Conservation (phyloP, 2,888 invertebrate genomes). For the Polyommatus iphigenia region DNA sequence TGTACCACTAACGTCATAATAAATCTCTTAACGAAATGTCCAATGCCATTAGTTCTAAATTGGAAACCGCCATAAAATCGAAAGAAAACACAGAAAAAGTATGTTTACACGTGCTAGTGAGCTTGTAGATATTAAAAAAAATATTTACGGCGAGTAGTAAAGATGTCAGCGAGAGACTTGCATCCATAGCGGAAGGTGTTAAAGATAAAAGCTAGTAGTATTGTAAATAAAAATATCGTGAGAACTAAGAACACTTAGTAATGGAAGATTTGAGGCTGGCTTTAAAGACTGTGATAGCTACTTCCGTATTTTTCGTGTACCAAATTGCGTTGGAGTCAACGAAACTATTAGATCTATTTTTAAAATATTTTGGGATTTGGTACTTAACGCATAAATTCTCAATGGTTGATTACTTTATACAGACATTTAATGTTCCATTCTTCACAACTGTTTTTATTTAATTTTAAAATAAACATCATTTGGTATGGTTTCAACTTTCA, state of each 20-base stretch:
- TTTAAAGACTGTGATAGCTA: not conserved
- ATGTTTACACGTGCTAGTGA: constrained; percentile 20
- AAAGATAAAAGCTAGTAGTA: constrained; percentile 42
- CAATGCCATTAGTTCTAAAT: not conserved
- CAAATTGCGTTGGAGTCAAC: not conserved
- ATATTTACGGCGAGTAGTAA: constrained; percentile 29
- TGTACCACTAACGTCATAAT: not conserved
- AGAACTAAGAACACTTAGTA: constrained; percentile 39
- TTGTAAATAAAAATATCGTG: constrained; percentile 46
- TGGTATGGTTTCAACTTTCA: too few species aligned
- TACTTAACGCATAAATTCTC: too few species aligned
- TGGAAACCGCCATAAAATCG: constrained; percentile 3
- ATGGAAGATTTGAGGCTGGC: not conserved
- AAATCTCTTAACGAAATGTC: not conserved
- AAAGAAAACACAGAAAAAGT: constrained; percentile 18
- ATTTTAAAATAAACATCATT: too few species aligned
- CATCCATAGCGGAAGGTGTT: constrained; percentile 40
- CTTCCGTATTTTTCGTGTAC: not conserved
- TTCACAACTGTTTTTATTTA: too few species aligned
- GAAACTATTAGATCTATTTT: not conserved
- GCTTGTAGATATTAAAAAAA: constrained; percentile 2
- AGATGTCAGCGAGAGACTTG: constrained; percentile 31
- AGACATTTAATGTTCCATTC: too few species aligned
- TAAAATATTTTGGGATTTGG: not conserved
- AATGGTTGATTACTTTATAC: too few species aligned